Evolutionary conservation across 2,888 invertebrate species (phyloP), one percentile per base, ranked within the genome.

Genomic region (Craniophora ligustri): DNA sequence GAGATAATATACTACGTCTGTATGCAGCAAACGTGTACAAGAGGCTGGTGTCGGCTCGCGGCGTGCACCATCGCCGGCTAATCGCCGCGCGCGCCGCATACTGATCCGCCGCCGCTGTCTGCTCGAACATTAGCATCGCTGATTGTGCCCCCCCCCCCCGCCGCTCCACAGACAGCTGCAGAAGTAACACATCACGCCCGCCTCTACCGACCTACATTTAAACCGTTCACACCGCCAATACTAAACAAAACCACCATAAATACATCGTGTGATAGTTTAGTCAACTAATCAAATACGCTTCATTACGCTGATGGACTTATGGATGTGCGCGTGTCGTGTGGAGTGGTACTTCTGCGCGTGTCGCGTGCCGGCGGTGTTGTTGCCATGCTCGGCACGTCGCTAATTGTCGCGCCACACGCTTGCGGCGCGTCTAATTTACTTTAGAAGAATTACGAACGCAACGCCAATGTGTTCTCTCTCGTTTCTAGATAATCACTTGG

Each of bases 41-140:
- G n/a, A n/a, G n/a, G n/a, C n/a, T n/a, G n/a, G n/a, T n/a, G n/a
- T n/a, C 46, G 35, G 47, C 56, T 13, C 34, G 35, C 34, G 23
- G 40, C 56, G 23, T 35, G 23, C 47, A 13, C 47, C 56, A 35
- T 62, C 40, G 55, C 40, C 45, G 32, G 54, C 48, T 62, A 41
- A 62, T 48, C 54, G 61, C 11, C 47, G 35, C 46, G 64, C 64
- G 39, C 35, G 41, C 31, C 11, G 64, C 36, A 46, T 63, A 44
- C 64, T 56, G 45, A 62, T 47, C 19, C 35, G 38, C 30, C 11
- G 5, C 11, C 26, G 15, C 41, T 30, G 13, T 30, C 23, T 38
- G 55, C 21, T 3, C 45, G n/a, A 15, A 28, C 44, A 58, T 57
- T 56, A 57, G 59, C 60, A 57, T 59, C 47, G 23, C 60, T 57